A percentile compares a stretch with the other conserved stretches of the same genome.
phyloP scores from a whole-genome alignment of 2,888 invertebrate genomes.

The Heteromyza rotundicornis region DNA sequence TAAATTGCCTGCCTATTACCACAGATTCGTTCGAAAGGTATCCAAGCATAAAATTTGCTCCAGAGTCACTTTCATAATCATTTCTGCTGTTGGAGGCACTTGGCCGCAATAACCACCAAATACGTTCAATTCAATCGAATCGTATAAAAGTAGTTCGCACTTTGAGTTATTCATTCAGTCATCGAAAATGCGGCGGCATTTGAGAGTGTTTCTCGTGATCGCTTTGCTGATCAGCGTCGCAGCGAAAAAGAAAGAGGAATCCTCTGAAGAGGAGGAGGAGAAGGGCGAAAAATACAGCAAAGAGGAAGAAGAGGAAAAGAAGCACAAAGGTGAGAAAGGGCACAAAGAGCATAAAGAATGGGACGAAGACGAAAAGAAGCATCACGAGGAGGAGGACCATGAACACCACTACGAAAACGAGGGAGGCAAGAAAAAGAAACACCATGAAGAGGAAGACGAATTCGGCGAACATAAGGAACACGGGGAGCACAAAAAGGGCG shows the following conservation, averaged over 20 bases:
- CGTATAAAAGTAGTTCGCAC: neutral
- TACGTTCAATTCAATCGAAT: neutral
- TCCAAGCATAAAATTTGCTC: slow-evolving; percentile 30
- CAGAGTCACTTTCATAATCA: slow-evolving; percentile 30
- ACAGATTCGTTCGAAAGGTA: too few relatives aligned
- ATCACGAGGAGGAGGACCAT: slow-evolving; percentile 80
- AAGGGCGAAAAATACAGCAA: slow-evolving; percentile 53
- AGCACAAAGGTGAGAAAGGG: slow-evolving; percentile 80
- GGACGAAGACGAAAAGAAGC: slow-evolving; percentile 79
- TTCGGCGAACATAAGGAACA: slow-evolving; percentile 79
- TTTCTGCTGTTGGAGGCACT: slow-evolving; percentile 9
- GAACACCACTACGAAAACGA: slow-evolving; percentile 79
- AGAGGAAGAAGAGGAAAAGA: slow-evolving; percentile 63
- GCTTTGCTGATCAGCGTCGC: slow-evolving; percentile 46
- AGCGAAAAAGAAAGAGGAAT: slow-evolving; percentile 53
- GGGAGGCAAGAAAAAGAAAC: slow-evolving; percentile 81
- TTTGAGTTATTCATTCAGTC: neutral
- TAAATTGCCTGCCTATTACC: too few relatives aligned
- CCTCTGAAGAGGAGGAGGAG: slow-evolving; percentile 58
- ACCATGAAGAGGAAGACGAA: slow-evolving; percentile 78
- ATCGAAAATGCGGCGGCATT: slow-evolving; percentile 39
- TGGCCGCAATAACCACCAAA: slow-evolving; percentile 6
- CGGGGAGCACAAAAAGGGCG: slow-evolving; percentile 79
- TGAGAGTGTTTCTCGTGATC: slow-evolving; percentile 49
- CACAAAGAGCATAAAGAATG: slow-evolving; percentile 78